phyloP scores from a whole-genome alignment of 2,888 invertebrate species.

The Cybosia mesomella region DNA sequence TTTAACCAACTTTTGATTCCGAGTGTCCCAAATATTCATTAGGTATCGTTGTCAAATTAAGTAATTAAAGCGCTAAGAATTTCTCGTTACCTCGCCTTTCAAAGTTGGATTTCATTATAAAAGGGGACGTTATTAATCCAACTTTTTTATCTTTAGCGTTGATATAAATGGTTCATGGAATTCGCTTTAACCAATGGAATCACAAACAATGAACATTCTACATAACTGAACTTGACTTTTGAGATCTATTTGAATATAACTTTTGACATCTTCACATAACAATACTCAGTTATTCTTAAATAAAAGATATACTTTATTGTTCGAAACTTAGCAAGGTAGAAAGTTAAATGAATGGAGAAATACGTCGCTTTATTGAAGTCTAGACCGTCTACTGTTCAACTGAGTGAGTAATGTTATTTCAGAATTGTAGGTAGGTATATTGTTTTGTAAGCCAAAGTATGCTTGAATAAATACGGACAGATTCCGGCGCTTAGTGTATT shows the following conservation, averaged over 20 bases:
- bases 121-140: conserved; percentile 71
- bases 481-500: no score
- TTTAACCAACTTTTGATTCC: conserved; percentile 44
- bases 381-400: conserved; percentile 10
- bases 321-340: conserved; percentile 2
- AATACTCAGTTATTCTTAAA: conserved; percentile 9
- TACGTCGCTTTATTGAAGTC: conserved; percentile 21
- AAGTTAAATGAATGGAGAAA: conserved; percentile 18
- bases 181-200: conserved; percentile 45
- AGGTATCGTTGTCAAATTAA: conserved; percentile 63
- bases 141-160: conserved; percentile 63
- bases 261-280: neutral
- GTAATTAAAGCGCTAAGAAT: conserved; percentile 70
- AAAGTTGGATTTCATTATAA: conserved; percentile 70
- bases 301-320: neutral
- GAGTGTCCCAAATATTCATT: conserved; percentile 51
- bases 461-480: neutral
- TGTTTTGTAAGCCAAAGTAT: neutral
- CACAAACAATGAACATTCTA: conserved; percentile 31
- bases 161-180: conserved; percentile 66
- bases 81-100: conserved; percentile 51
- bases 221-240: neutral
- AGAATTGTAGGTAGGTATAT: neutral
- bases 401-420: conserved; percentile 11
- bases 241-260: neutral